These are phyloP conservation scores for Sebastes nivosus DNA, from an alignment of 2,797 vertebrate genomes.

Conservation along the genomic window DNA sequence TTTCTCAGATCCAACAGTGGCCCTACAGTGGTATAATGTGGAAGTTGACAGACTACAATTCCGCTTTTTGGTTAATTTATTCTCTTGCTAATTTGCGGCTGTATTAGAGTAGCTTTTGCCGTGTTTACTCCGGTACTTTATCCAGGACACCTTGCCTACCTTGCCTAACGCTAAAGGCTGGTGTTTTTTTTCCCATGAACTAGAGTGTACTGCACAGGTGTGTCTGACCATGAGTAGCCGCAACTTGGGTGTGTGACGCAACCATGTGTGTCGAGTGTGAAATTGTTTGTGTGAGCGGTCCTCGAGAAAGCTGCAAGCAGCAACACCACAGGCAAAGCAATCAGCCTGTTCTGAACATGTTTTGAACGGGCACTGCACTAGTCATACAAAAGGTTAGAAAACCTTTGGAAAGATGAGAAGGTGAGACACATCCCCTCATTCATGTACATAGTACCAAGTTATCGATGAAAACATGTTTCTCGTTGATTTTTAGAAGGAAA, in stretches of 20 bases:
- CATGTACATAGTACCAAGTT: neutral
- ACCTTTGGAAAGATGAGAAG: neutral
- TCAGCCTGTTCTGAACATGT: neutral
- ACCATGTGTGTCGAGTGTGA: neutral
- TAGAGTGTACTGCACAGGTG: too few species aligned
- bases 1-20: too few species aligned
- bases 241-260: neutral
- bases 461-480: neutral
- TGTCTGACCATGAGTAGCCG: neutral
- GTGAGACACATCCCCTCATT: neutral
- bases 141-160: too few species aligned
- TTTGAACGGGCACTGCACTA: neutral
- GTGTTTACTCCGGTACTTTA: too few species aligned
- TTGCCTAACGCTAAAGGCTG: too few species aligned
- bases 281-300: neutral
- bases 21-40: too few species aligned
- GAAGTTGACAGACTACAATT: too few species aligned
- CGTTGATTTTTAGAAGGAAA: neutral
- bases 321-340: neutral
- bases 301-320: too few species aligned
- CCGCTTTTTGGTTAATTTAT: too few species aligned
- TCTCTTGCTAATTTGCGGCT: too few species aligned
- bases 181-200: too few species aligned
- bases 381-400: neutral
- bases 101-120: too few species aligned